These are phyloP conservation scores for honey bee (Apis mellifera) DNA, from an alignment of 1,140 invertebrate genomes.

Conservation along the genomic window Amel_HAv3.1 CM009939.2:10057001-10057500, in stretches of 20 bases:
- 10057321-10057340: conserved; percentile 21
- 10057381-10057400: conserved; percentile 38
- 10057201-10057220: background rate
- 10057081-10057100: too few relatives aligned
- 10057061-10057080: too few relatives aligned
- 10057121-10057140: too few relatives aligned
- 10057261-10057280: background rate
- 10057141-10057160: too few relatives aligned
- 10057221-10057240: background rate
- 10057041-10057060: too few relatives aligned
- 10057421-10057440: conserved; percentile 15
- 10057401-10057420: conserved; percentile 36
- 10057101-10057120: too few relatives aligned
- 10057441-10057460: conserved; percentile 16
- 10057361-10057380: conserved; percentile 48
- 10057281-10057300: conserved; percentile 2
- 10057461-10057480: background rate
- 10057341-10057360: conserved; percentile 45
- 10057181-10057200: background rate
- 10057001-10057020: too few relatives aligned
- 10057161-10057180: background rate
- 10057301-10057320: conserved; percentile 38
- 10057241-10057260: background rate
- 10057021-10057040: background rate
- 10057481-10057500: background rate